Evolutionary conservation across 1,140 invertebrate genomes (phyloP), one percentile per base, ranked within the genome.

Genomic region (Caerostris extrusa): DNA sequence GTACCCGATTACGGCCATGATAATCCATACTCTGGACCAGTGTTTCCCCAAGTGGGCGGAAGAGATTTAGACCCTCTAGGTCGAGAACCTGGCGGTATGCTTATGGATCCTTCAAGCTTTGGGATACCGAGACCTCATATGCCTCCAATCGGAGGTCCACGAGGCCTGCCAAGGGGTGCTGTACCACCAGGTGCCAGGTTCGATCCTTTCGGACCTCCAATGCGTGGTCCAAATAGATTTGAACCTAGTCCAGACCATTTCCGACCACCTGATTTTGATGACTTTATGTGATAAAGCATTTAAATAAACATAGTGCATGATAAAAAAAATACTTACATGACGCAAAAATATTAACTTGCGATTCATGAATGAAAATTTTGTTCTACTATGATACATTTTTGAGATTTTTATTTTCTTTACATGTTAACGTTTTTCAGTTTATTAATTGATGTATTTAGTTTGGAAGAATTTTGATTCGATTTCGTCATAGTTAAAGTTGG

Each of bases 141-240:
- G 55, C 57, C 57, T 55, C 50, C 64, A 77, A n/a, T 71, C 3
- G 60, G 56, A 6, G n/a, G 56, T 2, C 14, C n/a, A 10, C 12
- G 8, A 10, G 69, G 85, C 53, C 19, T 94, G 12, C 88, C 88
- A 14, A 81, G 90, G 34, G 93, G 93, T 56, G 58, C 93, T 56
- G 83, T 94, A 3, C 94, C 94, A n/a, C 94, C 94, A 56, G 94
- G 94, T 34, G 90, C 90, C 53, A 71, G 94, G 34, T 94, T 91
- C 17, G 94, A 94, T 85, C 94, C 94, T 3, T 88, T 94, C 67
- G 83, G 89, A 3, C 94, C 94, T 34, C 19, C 58, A 14, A 7
- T 92, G 7, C 60, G 19, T 7, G 69, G 69, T 14, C 56, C 85
- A 12, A 69, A 57, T 53, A 85, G 88, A 8, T 57, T 50, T 34